Base-by-base conservation (phyloP, 2,113 vertebrate genomes). In the Lates calcarifer region DNA sequence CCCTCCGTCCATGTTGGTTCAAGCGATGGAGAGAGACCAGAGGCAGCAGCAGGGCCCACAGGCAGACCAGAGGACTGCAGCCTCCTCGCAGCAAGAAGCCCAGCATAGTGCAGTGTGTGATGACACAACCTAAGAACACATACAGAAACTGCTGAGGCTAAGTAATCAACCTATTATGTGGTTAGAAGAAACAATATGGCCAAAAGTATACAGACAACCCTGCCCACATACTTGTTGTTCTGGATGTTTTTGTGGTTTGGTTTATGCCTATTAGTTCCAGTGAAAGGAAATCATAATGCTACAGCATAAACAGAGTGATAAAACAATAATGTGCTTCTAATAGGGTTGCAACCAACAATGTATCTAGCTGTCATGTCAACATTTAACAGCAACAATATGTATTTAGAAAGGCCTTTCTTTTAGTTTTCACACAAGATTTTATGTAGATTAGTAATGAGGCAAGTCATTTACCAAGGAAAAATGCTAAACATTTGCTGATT, bases 31-130 rank as follows among this genome's bases (percentile, higher is more conserved):
- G 77, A 26, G 84, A 85, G 51, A 70, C 84, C 66, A 83, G 75
- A 15, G 86, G 90, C 45, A 89, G 68, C n/a, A 89, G 57, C 43
- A 89, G 45, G 39, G 45, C 69, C 77, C 69, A 85, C 31, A 92
- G 67, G 74, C 74, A 81, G 62, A 88, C 3, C 72, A 90, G 77
- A 78, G 79, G 80, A 55, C 81, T 33, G 81, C 82, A 58, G 87
- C 85, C 64, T 88, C 90, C 28, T 75, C 33, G 79, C 22, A 67
- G 39, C 37, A 68, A 39, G 66, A 37, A 58, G 76, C 74, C 63
- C 66, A 81, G 70, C 91, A 94, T 92, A 0, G 68, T 84, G 74
- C 9, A 12, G 67, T 0, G 51, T 51, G 29, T 56, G 64, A 65
- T 0, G 28, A 77, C 5, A 28, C 49, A 43, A 35, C 87, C 90